A percentile compares a stretch with the other conserved stretches of the same genome.
Evolutionary conservation across 2,888 invertebrate species (phyloP).

Genomic region (Hirtodrosophila duncani): DNA sequence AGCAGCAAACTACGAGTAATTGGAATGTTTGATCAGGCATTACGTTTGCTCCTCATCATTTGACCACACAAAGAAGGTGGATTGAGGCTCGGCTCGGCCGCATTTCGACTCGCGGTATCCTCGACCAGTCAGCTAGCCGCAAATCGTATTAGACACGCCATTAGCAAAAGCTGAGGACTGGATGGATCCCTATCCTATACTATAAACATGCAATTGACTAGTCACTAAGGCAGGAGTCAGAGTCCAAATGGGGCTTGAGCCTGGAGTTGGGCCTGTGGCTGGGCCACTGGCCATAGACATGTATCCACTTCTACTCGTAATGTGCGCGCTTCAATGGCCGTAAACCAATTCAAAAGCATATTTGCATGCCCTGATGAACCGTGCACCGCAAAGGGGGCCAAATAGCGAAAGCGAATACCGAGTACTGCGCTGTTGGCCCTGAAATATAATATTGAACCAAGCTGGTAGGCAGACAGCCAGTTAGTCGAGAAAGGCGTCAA

Average conservation of each 20-base stretch:
- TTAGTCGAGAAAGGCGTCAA: conserved; percentile 49
- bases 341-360: conserved; percentile 71
- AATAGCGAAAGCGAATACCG: not conserved
- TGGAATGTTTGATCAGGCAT: conserved; percentile 65
- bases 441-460: conserved; percentile 64
- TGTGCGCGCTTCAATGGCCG: conserved; percentile 60
- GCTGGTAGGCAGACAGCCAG: conserved; percentile 40
- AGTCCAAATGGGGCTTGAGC: too few relatives aligned
- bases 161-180: conserved; percentile 69
- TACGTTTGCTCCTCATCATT: conserved; percentile 48
- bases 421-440: conserved; percentile 31
- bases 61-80: conserved; percentile 9
- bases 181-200: conserved; percentile 39
- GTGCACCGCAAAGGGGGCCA: conserved; percentile 27
- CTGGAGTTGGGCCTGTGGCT: conserved; percentile 6
- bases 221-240: too few relatives aligned
- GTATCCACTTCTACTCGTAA: conserved; percentile 24
- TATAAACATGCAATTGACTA: conserved; percentile 18
- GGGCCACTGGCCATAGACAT: not conserved
- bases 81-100: conserved; percentile 7
- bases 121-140: conserved; percentile 29
- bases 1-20: conserved; percentile 51
- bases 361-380: conserved; percentile 69
- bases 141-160: conserved; percentile 70
- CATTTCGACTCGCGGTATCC: conserved; percentile 42